Conservation (phyloP, 2,797 vertebrate species). For the Eospalax fontanierii region DNA sequence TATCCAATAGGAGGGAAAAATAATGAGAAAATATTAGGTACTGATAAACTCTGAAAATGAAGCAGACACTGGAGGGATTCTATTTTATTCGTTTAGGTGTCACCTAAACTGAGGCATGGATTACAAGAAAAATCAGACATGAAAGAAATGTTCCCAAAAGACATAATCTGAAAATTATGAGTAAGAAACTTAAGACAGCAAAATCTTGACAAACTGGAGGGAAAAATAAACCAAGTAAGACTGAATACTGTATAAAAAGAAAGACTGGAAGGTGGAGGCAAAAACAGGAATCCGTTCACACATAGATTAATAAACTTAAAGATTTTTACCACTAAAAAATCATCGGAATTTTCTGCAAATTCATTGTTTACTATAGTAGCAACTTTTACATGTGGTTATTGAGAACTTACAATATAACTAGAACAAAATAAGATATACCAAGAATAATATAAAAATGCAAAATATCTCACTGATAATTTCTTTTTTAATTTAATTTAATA, state of each 20-base stretch:
- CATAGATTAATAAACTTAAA: neutral
- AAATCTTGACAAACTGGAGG: neutral
- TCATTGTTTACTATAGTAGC: neutral
- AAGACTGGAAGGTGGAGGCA: neutral
- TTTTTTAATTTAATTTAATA: no score
- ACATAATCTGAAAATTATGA: neutral
- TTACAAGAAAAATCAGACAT: neutral
- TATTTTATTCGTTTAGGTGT: conserved; percentile 10
- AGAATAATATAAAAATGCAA: neutral
- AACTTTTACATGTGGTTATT: neutral
- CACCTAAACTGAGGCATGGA: conserved; percentile 8
- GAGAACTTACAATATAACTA: neutral
- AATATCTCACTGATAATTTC: no score
- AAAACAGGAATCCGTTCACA: neutral
- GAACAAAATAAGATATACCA: neutral
- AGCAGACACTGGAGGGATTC: neutral
- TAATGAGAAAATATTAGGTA: conserved; percentile 19
- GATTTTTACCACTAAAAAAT: conserved; percentile 29
- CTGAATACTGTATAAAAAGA: neutral
- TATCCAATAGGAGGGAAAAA: neutral
- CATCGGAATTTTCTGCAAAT: neutral
- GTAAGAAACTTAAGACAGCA: neutral
- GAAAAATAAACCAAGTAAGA: neutral
- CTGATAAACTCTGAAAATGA: neutral
- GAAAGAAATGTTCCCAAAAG: neutral